Base-by-base conservation (phyloP, 2,113 vertebrate genomes). In the Galbula dea region DNA sequence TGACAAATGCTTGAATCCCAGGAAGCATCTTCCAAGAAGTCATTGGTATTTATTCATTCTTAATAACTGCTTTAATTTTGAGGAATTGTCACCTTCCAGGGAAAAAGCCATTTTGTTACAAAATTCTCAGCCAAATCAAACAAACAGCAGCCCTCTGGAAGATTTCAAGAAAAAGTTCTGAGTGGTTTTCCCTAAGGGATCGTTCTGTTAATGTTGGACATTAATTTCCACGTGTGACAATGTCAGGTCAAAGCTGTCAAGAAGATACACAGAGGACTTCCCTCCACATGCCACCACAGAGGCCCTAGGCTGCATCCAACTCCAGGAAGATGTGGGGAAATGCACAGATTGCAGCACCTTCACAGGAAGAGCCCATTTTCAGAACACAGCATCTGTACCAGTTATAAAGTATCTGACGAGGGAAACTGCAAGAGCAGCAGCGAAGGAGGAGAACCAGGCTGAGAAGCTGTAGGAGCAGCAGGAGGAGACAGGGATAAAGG, bases 281-380 rank as follows among this genome's bases (percentile, higher is more conserved):
- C 24, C 55, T 77, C 34, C 9, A 2, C 30, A 49, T 0, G 0
- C 7, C 58, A 37, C 62, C 0, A 0, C 16, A 45, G 57, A 87
- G 49, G 6, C 39, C 15, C 24, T 3, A 8, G 45, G 34, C 45
- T 82, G 54, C 52, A 67, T n/a, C 48, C 83, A 32, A 11, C 30
- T 13, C 36, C 68, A 72, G 30, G 21, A 67, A 80, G 55, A 19
- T 9, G n/a, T 54, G 30, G 20, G 27, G 43, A 86, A 85, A 71
- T 1, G 3, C 26, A 89, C 3, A 43, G 39, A 63, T 10, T 74
- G 63, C 72, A 63, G 84, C 84, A 77, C 15, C 67, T 41, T 55
- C 36, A 48, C 22, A 52, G 48, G 48, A 81, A 54, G 65, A 49
- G 48, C 49, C 76, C 3, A 5, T 32, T 63, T 77, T 81, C 62